Base-by-base conservation (phyloP, 2,797 vertebrate species). In the Enteromius mattozi region DNA sequence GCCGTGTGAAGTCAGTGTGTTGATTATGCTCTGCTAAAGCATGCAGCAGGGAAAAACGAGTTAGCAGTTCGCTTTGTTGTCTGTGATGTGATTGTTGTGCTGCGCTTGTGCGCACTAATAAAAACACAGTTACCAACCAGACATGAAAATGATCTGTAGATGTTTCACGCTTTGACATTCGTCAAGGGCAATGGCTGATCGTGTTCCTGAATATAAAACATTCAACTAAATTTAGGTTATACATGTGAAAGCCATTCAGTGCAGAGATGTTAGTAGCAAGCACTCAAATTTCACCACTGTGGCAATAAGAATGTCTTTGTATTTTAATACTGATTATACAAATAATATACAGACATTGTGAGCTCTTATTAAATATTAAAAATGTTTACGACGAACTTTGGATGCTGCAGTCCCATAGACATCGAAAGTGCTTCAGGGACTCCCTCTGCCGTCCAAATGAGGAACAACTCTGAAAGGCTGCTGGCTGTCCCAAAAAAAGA, bases 1-100 rank as follows among this genome's bases (percentile, higher is more conserved):
- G 89, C 88, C 92, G 90, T 91, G 92, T 93, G 91, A 93, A 91
- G 87, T 89, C 91, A 93, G 92, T 93, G 91, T 92, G 90, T 83
- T 74, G 83, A 92, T 92, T 93, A 91, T 94, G 92, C 93, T 92
- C 91, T 94, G 93, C 94, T 93, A 92, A 94, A 86, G 94, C 94
- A 95, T 96, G 95, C 92, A 94, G 91, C 92, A 93, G 92, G 92
- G 86, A 92, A 90, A 76, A 93, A 91, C 86, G 89, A 91, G 86
- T 89, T 93, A 91, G 92, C 92, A 91, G 90, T 91, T 93, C 87
- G 91, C 91, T 91, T 95, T 91, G 89, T 92, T 93, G 92, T 94
- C 87, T 91, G 93, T 93, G 91, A 92, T 94, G 93, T 94, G 71
- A 91, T 93, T 92, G 85, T 90, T 93, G 93, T 94, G 91, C 92